These are phyloP conservation scores for Agrilus mali DNA, from an alignment of 2,888 invertebrate species.

Conservation along the genomic window DNA sequence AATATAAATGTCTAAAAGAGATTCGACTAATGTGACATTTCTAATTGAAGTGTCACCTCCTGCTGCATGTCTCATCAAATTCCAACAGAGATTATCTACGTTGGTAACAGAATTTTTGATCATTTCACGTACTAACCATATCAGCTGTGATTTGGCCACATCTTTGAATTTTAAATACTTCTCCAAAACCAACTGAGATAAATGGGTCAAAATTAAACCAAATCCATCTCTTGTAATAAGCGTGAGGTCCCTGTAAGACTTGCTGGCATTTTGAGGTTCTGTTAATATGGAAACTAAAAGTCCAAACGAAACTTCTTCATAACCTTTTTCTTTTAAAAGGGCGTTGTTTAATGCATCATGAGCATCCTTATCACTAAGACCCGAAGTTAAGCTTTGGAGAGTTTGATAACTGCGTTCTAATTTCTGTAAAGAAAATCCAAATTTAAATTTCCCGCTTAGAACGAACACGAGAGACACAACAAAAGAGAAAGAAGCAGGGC, in stretches of 20 bases:
- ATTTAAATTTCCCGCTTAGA: slow-evolving; percentile 27
- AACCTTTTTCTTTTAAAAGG: slow-evolving; percentile 75
- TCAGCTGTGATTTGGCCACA: slow-evolving; percentile 63
- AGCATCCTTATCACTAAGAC: slow-evolving; percentile 85
- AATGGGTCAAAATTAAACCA: slow-evolving; percentile 63
- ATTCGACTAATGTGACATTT: slow-evolving; percentile 82
- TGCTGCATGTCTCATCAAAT: slow-evolving; percentile 84
- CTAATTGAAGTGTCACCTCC: slow-evolving; percentile 83
- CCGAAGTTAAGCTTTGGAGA: slow-evolving; percentile 64
- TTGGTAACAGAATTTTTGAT: slow-evolving; percentile 79
- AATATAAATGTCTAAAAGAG: slow-evolving; percentile 79
- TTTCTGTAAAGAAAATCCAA: slow-evolving; percentile 52
- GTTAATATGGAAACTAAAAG: slow-evolving; percentile 79
- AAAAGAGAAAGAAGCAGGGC: slow-evolving; percentile 31
- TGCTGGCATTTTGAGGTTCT: slow-evolving; percentile 69
- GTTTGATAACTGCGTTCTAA: slow-evolving; percentile 73
- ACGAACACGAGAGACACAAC: slow-evolving; percentile 17
- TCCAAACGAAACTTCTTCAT: slow-evolving; percentile 89
- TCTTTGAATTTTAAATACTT: slow-evolving; percentile 82
- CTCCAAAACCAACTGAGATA: slow-evolving; percentile 77
- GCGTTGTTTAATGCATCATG: slow-evolving; percentile 85
- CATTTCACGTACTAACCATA: slow-evolving; percentile 88
- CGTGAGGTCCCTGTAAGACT: slow-evolving; percentile 85
- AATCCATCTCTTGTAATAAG: slow-evolving; percentile 83
- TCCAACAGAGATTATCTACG: slow-evolving; percentile 83